Conservation (phyloP, 2,888 invertebrate species). For the Leptinotarsa peninsularis region DNA sequence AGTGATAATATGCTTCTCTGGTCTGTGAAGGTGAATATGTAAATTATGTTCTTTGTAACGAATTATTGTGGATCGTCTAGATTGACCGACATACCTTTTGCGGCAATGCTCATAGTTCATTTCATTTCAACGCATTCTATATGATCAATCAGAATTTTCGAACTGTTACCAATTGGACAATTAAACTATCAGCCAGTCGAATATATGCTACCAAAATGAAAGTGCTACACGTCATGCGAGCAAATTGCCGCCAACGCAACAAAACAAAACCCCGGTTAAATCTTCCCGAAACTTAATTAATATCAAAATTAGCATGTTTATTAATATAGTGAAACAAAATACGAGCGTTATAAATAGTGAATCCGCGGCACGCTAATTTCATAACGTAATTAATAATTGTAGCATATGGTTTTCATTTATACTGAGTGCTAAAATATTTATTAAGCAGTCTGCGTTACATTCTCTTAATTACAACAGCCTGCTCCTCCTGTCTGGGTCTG, state of each 20-base stretch:
- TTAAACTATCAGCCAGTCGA: not conserved
- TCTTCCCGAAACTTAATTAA: conserved; percentile 46
- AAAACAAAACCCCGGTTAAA: conserved; percentile 43
- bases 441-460: conserved; percentile 50
- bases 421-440: conserved; percentile 55
- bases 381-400: conserved; percentile 55
- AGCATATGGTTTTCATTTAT: conserved; percentile 58
- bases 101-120: too few species aligned
- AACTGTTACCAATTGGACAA: too few species aligned
- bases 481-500: conserved; percentile 45
- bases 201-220: conserved; percentile 23
- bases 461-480: conserved; percentile 58
- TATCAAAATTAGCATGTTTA: conserved; percentile 48
- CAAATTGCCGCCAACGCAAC: conserved; percentile 39
- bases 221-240: conserved; percentile 34
- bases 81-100: too few species aligned
- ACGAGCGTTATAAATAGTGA: conserved; percentile 48
- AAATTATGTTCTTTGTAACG: too few species aligned
- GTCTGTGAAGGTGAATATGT: too few species aligned
- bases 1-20: too few species aligned
- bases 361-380: conserved; percentile 51
- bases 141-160: too few species aligned
- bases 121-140: too few species aligned
- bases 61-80: too few species aligned
- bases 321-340: conserved; percentile 48